phyloP scores from a whole-genome alignment of 2,888 invertebrate species.

The Pasiphila rectangulata region DNA sequence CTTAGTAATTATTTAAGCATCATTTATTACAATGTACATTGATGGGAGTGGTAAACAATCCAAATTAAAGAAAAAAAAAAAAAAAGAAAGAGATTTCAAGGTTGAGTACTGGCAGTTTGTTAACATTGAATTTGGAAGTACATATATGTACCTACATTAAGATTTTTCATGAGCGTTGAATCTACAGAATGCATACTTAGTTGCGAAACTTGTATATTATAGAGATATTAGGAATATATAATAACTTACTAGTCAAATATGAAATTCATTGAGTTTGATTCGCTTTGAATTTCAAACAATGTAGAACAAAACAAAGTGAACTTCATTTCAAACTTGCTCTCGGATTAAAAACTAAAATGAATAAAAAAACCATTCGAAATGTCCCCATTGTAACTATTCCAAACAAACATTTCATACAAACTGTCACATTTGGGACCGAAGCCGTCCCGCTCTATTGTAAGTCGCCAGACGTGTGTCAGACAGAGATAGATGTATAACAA shows the following conservation, averaged over 20 bases:
- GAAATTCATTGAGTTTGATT: background rate
- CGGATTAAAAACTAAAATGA: conserved; percentile 73
- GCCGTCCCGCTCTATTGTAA: conserved; percentile 51
- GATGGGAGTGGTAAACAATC: too few relatives aligned
- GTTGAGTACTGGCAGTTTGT: too few relatives aligned
- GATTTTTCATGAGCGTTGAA: too few relatives aligned
- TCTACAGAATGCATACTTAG: too few relatives aligned
- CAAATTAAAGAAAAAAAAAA: too few relatives aligned
- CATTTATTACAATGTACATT: too few relatives aligned
- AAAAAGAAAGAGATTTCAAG: too few relatives aligned
- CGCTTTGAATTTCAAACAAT: background rate
- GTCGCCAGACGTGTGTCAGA: conserved; percentile 41
- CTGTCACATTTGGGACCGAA: conserved; percentile 78
- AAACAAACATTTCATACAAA: conserved; percentile 77
- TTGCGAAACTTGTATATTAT: too few relatives aligned
- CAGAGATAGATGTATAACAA: conserved; percentile 65
- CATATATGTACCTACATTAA: too few relatives aligned
- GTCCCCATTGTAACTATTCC: conserved; percentile 63
- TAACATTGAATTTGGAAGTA: too few relatives aligned
- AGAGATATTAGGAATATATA: too few relatives aligned
- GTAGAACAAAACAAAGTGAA: conserved; percentile 21
- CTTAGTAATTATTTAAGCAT: too few relatives aligned
- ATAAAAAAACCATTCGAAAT: conserved; percentile 58
- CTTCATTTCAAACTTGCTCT: conserved; percentile 41
- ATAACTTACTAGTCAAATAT: background rate